Evolutionary conservation across 2,113 vertebrate genomes (phyloP).

Genomic region (Budorcas taxicolor): DNA sequence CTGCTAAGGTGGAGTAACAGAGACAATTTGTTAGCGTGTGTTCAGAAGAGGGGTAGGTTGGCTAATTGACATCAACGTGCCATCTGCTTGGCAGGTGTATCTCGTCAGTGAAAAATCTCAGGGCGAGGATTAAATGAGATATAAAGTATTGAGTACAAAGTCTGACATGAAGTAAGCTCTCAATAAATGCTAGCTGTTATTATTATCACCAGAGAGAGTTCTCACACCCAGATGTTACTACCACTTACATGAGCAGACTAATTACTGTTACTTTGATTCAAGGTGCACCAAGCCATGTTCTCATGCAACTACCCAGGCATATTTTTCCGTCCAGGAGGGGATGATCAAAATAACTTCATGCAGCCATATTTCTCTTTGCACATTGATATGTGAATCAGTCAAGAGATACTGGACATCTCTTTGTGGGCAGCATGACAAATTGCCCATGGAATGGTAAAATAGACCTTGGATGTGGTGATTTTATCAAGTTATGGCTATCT

Average conservation of each 20-base stretch:
- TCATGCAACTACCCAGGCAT: neutral
- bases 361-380: neutral
- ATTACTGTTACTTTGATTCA: slow-evolving; percentile 10
- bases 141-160: neutral
- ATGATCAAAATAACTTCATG: neutral
- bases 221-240: neutral
- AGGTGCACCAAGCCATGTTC: neutral
- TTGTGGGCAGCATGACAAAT: neutral
- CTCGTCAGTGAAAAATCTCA: neutral
- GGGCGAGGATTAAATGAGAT: slow-evolving; percentile 36
- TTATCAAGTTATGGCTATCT: neutral
- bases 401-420: neutral
- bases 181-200: slow-evolving; percentile 9
- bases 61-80: neutral
- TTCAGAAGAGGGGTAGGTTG: neutral
- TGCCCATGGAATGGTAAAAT: neutral
- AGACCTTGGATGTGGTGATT: neutral
- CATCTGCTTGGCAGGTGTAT: slow-evolving; percentile 15
- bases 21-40: neutral
- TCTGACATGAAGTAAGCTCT: neutral
- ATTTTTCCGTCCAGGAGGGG: neutral
- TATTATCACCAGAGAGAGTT: neutral
- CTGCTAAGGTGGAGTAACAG: neutral
- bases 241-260: slow-evolving; percentile 7
- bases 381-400: neutral